Evolutionary conservation across 2,888 invertebrate genomes (phyloP), one percentile per base, ranked within the genome.

Genomic region (Parnassius orleans): DNA sequence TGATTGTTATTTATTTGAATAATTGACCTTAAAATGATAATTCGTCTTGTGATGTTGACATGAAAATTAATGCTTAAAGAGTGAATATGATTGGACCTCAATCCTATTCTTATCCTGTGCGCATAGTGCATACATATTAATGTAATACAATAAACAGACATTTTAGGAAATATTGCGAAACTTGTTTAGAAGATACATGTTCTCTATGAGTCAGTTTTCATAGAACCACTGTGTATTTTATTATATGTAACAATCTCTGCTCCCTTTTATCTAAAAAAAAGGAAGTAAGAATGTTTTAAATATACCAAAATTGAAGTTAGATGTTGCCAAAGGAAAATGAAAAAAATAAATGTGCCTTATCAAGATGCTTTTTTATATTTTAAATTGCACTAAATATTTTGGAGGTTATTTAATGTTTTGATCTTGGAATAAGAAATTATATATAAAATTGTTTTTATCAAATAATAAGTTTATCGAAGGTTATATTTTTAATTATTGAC

Each of bases 251-350:
- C 70, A 75, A 74, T 79, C 83, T 82, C 81, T 64, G 66, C 78
- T 79, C 73, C 80, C 83, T 86, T 87, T 85, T 80, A 66, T 48
- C 61, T 64, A 59, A 58, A 63, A 60, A 58, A 83, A 86, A 33
- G 85, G 84, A 78, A 69, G 73, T 73, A 81, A 65, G 82, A 74
- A 82, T 80, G 81, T 69, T 68, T 53, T 65, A 47, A 43, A 59
- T 15, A 56, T 19, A 56, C 60, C 51, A 56, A 64, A 56, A 24
- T n/a, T 48, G 12, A 54, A 57, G 41, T 57, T 57, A 50, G 50
- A 56, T 63, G 15, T 63, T 67, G 65, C 69, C 72, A 71, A 69
- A 69, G 65, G 65, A 61, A 61, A 64, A 41, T 60, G 46, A 5
- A 33, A 7, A 3, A 57, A 12, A 46, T n/a, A 14, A 19, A n/a